Conservation (phyloP, 2,888 invertebrate species). For the Trichopria drosophilae region DNA sequence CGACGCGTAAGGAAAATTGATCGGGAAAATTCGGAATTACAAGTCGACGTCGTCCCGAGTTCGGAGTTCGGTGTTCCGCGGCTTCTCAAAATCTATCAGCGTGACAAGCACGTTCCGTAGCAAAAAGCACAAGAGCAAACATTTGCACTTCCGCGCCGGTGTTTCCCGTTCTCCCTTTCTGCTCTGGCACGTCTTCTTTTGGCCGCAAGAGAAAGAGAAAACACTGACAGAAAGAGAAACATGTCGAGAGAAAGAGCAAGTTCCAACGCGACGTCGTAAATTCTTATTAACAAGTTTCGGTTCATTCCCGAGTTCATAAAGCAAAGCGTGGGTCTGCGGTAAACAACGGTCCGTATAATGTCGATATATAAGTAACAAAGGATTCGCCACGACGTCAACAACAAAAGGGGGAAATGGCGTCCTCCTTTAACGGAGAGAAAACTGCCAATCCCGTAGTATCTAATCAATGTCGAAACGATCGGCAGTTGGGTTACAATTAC, state of each 20-base stretch:
- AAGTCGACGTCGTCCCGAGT: too few relatives aligned
- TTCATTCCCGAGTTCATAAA: conserved; percentile 22
- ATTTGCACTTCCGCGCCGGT: conserved; percentile 13
- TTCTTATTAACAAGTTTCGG: conserved; percentile 37
- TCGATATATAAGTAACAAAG: too few relatives aligned
- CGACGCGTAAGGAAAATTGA: too few relatives aligned
- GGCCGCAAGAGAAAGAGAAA: not conserved
- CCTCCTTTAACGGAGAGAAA: too few relatives aligned
- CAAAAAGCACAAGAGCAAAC: conserved; percentile 14
- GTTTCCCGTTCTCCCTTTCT: conserved; percentile 2
- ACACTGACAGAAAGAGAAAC: conserved; percentile 12
- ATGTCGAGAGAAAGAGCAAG: conserved; percentile 14
- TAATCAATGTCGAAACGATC: too few relatives aligned
- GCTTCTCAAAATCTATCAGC: conserved; percentile 1
- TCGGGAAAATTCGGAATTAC: too few relatives aligned
- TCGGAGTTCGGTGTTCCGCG: too few relatives aligned
- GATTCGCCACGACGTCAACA: too few relatives aligned
- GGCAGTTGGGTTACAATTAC: too few relatives aligned
- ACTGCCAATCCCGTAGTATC: too few relatives aligned
- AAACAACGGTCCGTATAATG: too few relatives aligned
- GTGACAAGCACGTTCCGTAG: not conserved
- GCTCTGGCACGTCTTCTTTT: conserved; percentile 3
- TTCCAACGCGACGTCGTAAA: conserved; percentile 34
- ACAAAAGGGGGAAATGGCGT: too few relatives aligned
- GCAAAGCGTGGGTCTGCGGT: conserved; percentile 10